phyloP scores from a whole-genome alignment of 2,888 invertebrate genomes.

The Oithona nana region DNA sequence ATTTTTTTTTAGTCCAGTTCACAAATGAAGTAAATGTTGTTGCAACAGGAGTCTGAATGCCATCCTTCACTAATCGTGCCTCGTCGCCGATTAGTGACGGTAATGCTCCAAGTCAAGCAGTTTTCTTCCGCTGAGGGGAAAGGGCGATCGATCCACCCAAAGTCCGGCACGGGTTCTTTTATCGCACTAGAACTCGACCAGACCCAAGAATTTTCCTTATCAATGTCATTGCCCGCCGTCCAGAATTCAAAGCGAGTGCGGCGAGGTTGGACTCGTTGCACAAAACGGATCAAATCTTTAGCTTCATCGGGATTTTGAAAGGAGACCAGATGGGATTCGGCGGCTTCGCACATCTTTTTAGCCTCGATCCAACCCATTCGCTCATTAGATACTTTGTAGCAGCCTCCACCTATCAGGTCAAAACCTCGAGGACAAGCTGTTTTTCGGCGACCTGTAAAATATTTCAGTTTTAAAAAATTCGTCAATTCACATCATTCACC shows the following conservation, averaged over 20 bases:
- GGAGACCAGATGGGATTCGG: background rate
- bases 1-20: no score
- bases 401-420: background rate
- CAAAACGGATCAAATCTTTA: background rate
- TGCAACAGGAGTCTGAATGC: constrained; percentile 17
- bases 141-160: constrained; percentile 15
- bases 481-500: no score
- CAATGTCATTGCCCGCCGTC: constrained; percentile 16
- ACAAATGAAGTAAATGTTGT: constrained; percentile 11
- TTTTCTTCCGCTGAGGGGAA: constrained; percentile 14
- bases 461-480: no score
- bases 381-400: constrained; percentile 10
- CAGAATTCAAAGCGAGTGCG: constrained; percentile 14
- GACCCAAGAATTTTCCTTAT: constrained; percentile 10
- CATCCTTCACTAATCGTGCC: constrained; percentile 5
- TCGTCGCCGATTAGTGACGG: background rate
- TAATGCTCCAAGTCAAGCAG: constrained; percentile 16
- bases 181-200: constrained; percentile 1
- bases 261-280: background rate
- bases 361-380: constrained; percentile 17
- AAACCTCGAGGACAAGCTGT: constrained; percentile 5
- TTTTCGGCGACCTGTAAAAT: background rate
- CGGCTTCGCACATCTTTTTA: constrained; percentile 13
- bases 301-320: background rate
- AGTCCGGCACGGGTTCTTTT: constrained; percentile 5